Evolutionary conservation across 2,113 vertebrate species (phyloP).

Genomic region (Arvicanthis niloticus): DNA sequence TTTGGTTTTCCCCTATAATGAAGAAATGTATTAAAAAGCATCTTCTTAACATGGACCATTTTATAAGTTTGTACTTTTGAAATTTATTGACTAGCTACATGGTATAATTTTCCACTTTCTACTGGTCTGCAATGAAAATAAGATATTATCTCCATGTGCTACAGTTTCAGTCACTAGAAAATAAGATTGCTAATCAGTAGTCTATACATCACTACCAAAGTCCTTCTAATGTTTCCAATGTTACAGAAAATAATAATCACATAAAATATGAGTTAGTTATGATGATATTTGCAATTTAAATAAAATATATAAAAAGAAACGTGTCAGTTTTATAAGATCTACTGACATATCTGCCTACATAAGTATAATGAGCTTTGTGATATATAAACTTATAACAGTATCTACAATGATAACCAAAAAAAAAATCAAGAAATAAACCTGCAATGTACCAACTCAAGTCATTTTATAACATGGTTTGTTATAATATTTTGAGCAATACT

Average conservation of each 20-base stretch:
- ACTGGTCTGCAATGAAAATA: conserved; percentile 68
- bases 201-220: conserved; percentile 46
- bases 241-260: conserved; percentile 22
- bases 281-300: conserved; percentile 15
- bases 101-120: conserved; percentile 63
- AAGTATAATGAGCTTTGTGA: background rate
- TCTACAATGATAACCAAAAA: background rate
- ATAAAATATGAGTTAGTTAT: conserved; percentile 10
- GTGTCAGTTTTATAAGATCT: background rate
- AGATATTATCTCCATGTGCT: conserved; percentile 42
- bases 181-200: background rate
- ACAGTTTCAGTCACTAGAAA: conserved; percentile 39
- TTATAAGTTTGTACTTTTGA: background rate
- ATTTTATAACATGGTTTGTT: conserved; percentile 21
- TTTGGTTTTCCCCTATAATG: background rate
- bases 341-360: background rate
- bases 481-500: background rate
- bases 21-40: conserved; percentile 24
- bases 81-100: conserved; percentile 44
- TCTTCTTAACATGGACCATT: background rate
- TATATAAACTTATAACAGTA: background rate
- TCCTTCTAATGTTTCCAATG: background rate
- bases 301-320: conserved; percentile 13
- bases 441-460: background rate
- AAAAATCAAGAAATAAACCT: background rate